Evolutionary conservation across 2,113 vertebrate genomes (phyloP).

Genomic region (Alexandromys fortis): DNA sequence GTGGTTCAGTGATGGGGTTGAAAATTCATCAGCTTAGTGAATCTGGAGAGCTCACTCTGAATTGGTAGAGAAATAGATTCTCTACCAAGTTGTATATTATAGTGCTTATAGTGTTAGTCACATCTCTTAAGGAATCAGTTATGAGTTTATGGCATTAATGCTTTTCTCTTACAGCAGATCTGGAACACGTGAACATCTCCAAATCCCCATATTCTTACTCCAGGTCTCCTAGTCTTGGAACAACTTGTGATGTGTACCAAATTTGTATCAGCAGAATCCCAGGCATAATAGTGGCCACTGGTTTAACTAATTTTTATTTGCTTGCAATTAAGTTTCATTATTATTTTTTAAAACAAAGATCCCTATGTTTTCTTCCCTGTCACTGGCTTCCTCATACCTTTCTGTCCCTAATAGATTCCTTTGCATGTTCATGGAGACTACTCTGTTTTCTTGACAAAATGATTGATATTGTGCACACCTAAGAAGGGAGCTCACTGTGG

Average conservation of each 20-base stretch:
- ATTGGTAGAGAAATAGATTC: not conserved
- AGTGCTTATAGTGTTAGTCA: conserved; percentile 9
- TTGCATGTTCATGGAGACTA: not conserved
- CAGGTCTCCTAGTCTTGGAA: not conserved
- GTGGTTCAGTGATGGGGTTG: not conserved
- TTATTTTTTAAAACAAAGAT: not conserved
- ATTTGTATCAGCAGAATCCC: not conserved
- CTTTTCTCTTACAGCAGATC: not conserved
- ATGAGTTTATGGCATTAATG: not conserved
- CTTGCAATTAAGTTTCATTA: not conserved
- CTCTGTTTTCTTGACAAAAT: conserved; percentile 35
- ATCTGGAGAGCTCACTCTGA: not conserved
- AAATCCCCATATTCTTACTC: not conserved
- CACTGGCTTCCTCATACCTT: not conserved
- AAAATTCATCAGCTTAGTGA: not conserved
- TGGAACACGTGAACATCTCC: not conserved
- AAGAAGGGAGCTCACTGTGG: conserved; percentile 10
- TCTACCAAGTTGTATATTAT: not conserved
- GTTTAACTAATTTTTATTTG: not conserved
- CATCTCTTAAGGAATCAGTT: not conserved
- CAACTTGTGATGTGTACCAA: conserved; percentile 4
- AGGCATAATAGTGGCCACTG: not conserved
- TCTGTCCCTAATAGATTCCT: not conserved
- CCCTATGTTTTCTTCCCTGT: not conserved
- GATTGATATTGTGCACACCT: not conserved